A percentile compares a stretch with the other conserved stretches of the same genome.
phyloP scores from a whole-genome alignment of 2,113 vertebrate species.

The Periophthalmodon schlosseri region DNA sequence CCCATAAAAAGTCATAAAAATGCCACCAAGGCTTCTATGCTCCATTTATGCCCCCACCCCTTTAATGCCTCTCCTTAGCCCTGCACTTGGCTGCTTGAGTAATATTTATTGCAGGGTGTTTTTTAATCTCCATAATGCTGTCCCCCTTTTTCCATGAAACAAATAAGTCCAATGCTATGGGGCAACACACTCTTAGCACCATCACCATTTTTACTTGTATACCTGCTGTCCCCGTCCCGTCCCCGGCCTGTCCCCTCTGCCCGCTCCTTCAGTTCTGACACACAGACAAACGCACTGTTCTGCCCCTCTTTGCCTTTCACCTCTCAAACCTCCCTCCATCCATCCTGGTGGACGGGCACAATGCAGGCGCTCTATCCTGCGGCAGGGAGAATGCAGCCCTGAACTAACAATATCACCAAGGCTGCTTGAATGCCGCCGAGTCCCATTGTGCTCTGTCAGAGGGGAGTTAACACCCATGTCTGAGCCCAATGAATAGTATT shows the following conservation, averaged over 20 bases:
- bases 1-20: conserved; percentile 40
- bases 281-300: conserved; percentile 79
- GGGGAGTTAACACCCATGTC: conserved; percentile 84
- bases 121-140: conserved; percentile 51
- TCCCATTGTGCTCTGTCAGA: conserved; percentile 85
- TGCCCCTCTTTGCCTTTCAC: conserved; percentile 78
- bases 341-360: conserved; percentile 78
- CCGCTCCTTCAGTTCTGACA: conserved; percentile 69
- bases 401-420: conserved; percentile 83
- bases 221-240: conserved; percentile 23
- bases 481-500: conserved; percentile 85
- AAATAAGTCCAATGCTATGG: conserved; percentile 72
- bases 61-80: conserved; percentile 52
- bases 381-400: conserved; percentile 77
- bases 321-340: conserved; percentile 76
- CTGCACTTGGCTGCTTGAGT: conserved; percentile 59
- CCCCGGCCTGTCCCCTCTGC: conserved; percentile 43
- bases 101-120: conserved; percentile 70
- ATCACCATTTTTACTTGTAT: conserved; percentile 13
- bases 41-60: conserved; percentile 22
- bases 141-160: conserved; percentile 34
- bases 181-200: conserved; percentile 34
- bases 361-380: conserved; percentile 79
- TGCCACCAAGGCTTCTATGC: conserved; percentile 18
- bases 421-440: conserved; percentile 79